Evolutionary conservation across 1,140 invertebrate species (phyloP), one percentile per base, ranked within the genome.

Genomic region (Venturia canescens): DNA sequence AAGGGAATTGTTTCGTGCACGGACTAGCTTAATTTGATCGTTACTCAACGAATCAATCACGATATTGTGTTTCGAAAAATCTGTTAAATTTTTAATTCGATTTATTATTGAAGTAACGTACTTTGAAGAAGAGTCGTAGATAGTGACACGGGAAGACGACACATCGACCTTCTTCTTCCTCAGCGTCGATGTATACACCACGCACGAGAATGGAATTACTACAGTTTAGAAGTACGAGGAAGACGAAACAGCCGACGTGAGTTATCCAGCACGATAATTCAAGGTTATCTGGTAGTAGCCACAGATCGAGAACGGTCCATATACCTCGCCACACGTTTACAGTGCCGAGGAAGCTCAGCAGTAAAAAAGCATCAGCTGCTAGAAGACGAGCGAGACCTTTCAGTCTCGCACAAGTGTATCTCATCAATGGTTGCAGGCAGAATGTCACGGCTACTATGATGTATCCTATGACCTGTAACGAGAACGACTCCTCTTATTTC

Each of bases 311-410:
- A 23, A 96, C 86, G 79, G 94, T 95, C 97, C 97, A 97, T 38
- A 97, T 94, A 7, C 96, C 96, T 67, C 97, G 93, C 97, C 97
- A 98, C 0, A 97, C 95, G 89, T 97, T 97, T 31, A 97, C 94
- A 0, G 96, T 96, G 5, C 96, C 96, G 75, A 96, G 87, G 86
- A 97, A 96, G 44, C 95, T 95, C 69, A 97, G 90, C 48, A 97
- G 91, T 44, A 96, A 94, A 89, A 96, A 97, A 6, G 94, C 86
- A 87, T 97, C 96, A 57, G 95, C 95, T 5, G 95, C 91, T 15
- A 96, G 85, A 18, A 97, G 90, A 76, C 96, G 92, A 4, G 92
- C 79, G 1, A 95, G 90, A n/a, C 96, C 96, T 74, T 92, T 91
- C 1, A 96, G 88, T 63, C 93, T 92, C 48, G 93, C 92, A 31